phyloP scores from a whole-genome alignment of 2,113 vertebrate species.

The Aphyosemion australe region DNA sequence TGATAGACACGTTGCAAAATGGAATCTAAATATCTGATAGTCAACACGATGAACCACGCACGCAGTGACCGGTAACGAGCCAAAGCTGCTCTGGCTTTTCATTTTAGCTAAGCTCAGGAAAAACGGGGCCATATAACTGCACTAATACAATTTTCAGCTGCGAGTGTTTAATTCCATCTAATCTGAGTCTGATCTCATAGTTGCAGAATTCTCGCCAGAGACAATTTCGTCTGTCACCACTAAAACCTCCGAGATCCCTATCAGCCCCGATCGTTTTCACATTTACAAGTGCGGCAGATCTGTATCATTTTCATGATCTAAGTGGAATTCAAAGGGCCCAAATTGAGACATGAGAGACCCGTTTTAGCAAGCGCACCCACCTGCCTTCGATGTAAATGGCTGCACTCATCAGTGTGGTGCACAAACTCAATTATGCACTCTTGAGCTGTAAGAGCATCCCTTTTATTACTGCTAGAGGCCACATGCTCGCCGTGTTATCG shows the following conservation, averaged over 20 bases:
- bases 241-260: constrained; percentile 72
- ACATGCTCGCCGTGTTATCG: constrained; percentile 46
- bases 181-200: constrained; percentile 58
- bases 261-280: constrained; percentile 68
- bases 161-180: constrained; percentile 59
- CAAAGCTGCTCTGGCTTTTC: constrained; percentile 29
- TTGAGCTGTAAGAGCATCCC: constrained; percentile 57
- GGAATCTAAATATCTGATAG: constrained; percentile 6
- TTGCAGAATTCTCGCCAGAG: constrained; percentile 66
- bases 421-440: constrained; percentile 73
- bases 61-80: constrained; percentile 1
- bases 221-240: constrained; percentile 67
- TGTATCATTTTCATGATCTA: constrained; percentile 72
- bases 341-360: constrained; percentile 61
- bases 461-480: constrained; percentile 67
- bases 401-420: constrained; percentile 66
- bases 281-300: constrained; percentile 67
- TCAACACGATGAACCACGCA: neutral
- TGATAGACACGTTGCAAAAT: constrained; percentile 23
- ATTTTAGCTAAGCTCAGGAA: constrained; percentile 20
- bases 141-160: constrained; percentile 45
- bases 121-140: constrained; percentile 40
- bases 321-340: constrained; percentile 64
- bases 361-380: constrained; percentile 52
- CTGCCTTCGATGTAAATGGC: constrained; percentile 71